These are phyloP conservation scores for Muraenolepis orangiensis DNA, from an alignment of 2,797 vertebrate genomes.

Conservation along the genomic window DNA sequence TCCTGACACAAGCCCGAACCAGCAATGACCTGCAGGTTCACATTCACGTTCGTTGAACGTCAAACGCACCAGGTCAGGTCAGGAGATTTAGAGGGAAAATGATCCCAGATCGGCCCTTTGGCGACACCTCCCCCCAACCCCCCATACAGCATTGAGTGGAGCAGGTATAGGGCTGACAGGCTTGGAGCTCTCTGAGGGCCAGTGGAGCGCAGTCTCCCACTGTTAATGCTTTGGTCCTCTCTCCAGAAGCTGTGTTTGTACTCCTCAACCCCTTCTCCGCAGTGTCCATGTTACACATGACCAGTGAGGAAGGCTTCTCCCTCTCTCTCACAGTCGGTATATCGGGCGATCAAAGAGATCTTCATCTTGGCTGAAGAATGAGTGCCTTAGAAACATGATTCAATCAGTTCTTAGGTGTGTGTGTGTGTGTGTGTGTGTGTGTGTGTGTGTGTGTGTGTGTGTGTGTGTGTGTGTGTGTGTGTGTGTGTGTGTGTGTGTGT, in stretches of 20 bases:
- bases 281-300: not conserved
- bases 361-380: too few relatives aligned
- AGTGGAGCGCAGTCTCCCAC: not conserved
- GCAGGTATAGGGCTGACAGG: conserved; percentile 52
- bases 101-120: conserved; percentile 50
- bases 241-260: not conserved
- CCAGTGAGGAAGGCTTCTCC: not conserved
- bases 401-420: too few relatives aligned
- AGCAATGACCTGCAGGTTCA: conserved; percentile 60
- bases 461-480: too few relatives aligned
- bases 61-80: conserved; percentile 61
- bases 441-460: too few relatives aligned
- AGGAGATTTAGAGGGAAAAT: conserved; percentile 51
- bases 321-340: not conserved
- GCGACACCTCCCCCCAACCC: conserved; percentile 53
- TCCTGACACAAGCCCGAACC: conserved; percentile 50
- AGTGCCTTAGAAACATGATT: too few relatives aligned
- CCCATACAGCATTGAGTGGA: conserved; percentile 34
- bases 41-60: conserved; percentile 62
- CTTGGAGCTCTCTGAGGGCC: conserved; percentile 4
- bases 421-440: too few relatives aligned
- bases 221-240: not conserved
- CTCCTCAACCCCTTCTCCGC: too few relatives aligned
- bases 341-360: not conserved
- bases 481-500: too few relatives aligned